These are phyloP conservation scores for Rhagoletis pomonella DNA, from an alignment of 1,140 invertebrate genomes.

Conservation along the genomic window DNA sequence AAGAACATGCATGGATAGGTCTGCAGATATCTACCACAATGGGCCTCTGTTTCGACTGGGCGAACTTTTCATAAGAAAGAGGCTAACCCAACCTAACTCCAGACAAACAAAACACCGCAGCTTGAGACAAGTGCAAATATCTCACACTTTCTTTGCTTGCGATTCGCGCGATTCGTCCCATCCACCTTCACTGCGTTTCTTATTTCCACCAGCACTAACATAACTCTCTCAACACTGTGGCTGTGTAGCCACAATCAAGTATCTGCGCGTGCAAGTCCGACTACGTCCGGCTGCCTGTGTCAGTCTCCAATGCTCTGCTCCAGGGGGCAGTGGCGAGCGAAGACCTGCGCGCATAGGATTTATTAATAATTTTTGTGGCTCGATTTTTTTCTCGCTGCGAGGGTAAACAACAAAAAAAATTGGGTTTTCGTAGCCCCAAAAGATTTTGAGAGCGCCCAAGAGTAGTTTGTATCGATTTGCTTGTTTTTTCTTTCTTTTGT, in stretches of 20 bases:
- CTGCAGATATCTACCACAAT: too few relatives aligned
- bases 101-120: too few relatives aligned
- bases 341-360: conserved; percentile 22
- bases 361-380: conserved; percentile 30
- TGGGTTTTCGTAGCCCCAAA: not conserved
- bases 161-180: not conserved
- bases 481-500: not conserved
- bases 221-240: too few relatives aligned
- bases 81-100: too few relatives aligned
- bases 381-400: not conserved
- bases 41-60: too few relatives aligned
- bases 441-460: not conserved
- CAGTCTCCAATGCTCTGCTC: not conserved
- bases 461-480: not conserved
- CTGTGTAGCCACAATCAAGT: not conserved
- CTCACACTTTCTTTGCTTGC: too few relatives aligned
- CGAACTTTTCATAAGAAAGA: too few relatives aligned
- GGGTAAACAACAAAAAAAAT: not conserved
- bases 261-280: not conserved
- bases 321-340: not conserved
- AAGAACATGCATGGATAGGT: too few relatives aligned
- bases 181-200: not conserved
- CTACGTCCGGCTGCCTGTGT: not conserved
- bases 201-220: not conserved
- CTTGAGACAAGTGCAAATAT: too few relatives aligned